Evolutionary conservation across 2,797 vertebrate species (phyloP).

Genomic region (Myiotriccus ornatus): DNA sequence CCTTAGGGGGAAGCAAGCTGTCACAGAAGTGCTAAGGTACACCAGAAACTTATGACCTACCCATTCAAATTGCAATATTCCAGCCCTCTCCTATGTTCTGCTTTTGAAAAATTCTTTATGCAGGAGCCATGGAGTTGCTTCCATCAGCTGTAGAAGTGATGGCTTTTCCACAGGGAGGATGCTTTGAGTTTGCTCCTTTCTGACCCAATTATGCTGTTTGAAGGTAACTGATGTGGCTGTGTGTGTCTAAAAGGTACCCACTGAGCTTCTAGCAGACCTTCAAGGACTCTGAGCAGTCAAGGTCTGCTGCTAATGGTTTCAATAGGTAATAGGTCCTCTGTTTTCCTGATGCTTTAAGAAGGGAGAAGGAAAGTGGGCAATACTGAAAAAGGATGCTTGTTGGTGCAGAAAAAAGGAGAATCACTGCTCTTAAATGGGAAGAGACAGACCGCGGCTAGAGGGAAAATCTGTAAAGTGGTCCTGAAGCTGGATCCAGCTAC

Average conservation of each 20-base stretch:
- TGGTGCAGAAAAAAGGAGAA: neutral
- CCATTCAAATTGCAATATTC: neutral
- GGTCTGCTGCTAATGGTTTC: neutral
- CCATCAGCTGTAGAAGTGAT: neutral
- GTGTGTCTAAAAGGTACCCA: neutral
- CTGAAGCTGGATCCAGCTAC: neutral
- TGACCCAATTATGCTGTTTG: neutral
- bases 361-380: neutral
- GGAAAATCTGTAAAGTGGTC: neutral
- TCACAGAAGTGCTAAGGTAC: neutral
- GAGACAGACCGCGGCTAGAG: neutral
- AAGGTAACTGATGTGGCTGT: rapidly evolving
- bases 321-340: neutral
- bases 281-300: neutral
- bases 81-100: neutral
- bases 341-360: neutral
- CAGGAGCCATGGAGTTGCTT: neutral
- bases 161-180: neutral
- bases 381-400: neutral
- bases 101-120: neutral
- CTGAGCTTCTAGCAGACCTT: neutral
- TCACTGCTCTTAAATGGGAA: neutral
- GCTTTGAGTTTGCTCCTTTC: neutral
- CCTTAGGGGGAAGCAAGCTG: neutral
- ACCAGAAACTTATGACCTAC: neutral